Evolutionary conservation across 2,797 vertebrate species (phyloP), one percentile per base, ranked within the genome.

Genomic region (Oreochromis mossambicus): DNA sequence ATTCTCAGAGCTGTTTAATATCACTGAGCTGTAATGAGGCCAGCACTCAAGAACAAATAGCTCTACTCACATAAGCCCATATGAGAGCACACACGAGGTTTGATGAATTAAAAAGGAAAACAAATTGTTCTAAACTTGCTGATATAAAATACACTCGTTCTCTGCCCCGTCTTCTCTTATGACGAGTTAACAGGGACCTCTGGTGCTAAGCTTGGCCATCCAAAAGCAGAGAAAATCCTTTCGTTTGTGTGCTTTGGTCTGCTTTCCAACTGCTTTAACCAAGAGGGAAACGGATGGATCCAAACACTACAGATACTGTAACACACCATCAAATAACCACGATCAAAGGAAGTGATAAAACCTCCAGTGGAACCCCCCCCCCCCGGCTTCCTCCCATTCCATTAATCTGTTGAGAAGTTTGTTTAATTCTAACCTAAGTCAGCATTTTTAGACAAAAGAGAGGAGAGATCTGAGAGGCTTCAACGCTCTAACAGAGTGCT

Each of bases 91-190:
- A 84, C 83, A 80, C 0, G 19, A 68, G 83, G 81, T 91, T 94
- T 92, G 92, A 94, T 92, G 81, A 95, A 95, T 95, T 94, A 92
- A 88, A 81, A 92, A 92, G 79, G 90, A 95, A 89, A 95, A 93
- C 84, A 89, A 56, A 84, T 90, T 94, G 93, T 94, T 94, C 91
- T 87, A 87, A 91, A 93, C 91, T 88, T 66, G 86, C 88, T 93
- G 88, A 94, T 91, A 93, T 94, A 88, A 94, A 93, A 94, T 94
- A 81, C 89, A 89, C 86, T 88, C 83, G 79, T 88, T 86, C 86
- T 87, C 86, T 92, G 89, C 91, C 79, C 88, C 52, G 79, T 78
- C 32, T 6, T 77, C 78, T 93, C 92, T 82, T 82, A 86, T 78
- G 86, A 87, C 84, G 84, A 68, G 82, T 21, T 63, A 32, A 86